Evolutionary conservation across 1,140 invertebrate species (phyloP), one percentile per base, ranked within the genome.

Genomic region (Homalodisca vitripennis): DNA sequence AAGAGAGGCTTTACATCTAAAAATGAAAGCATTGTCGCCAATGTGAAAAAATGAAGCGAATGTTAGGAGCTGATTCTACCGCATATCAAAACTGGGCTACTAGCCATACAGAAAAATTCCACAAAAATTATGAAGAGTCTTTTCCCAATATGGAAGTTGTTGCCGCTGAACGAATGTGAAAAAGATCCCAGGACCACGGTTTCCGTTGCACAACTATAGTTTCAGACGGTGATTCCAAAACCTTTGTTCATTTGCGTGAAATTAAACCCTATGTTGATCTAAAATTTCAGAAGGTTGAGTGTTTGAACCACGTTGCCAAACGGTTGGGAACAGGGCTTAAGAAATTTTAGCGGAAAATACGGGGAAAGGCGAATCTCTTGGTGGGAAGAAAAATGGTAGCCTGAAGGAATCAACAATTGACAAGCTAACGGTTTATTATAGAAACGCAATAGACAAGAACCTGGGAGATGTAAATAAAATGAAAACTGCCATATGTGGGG

Each of bases 261-360:
- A 76, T 20, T 17, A 47, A 22, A 66, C 47, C n/a, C 48, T 74
- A 22, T 65, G 72, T 41, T 41, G 34, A 17, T 6, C 6, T 71
- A 24, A 47, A 70, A 63, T 70, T 76, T 34, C 47, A 41, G 30
- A 74, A 75, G 68, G 71, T 73, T 67, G 75, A 77, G 63, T 76
- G 76, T 31, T 20, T 76, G 3, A 77, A 76, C 68, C 75, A 76
- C 64, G 73, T 75, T 17, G 60, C 64, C 32, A 77, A 76, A 67
- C 68, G 73, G 51, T 67, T 75, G 71, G 69, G 73, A 66, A 75
- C 72, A 68, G 63, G 70, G 14, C 66, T 71, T 22, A 30, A 27
- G 32, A 71, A 73, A 34, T 14, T 66, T 3, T 14, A 41, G 47
- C 41, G 6, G 34, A 41, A 17, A 41, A 41, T 17, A 41, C 34